Evolutionary conservation across 2,888 invertebrate genomes (phyloP).

Genomic region (Habrosyne pyritoides): DNA sequence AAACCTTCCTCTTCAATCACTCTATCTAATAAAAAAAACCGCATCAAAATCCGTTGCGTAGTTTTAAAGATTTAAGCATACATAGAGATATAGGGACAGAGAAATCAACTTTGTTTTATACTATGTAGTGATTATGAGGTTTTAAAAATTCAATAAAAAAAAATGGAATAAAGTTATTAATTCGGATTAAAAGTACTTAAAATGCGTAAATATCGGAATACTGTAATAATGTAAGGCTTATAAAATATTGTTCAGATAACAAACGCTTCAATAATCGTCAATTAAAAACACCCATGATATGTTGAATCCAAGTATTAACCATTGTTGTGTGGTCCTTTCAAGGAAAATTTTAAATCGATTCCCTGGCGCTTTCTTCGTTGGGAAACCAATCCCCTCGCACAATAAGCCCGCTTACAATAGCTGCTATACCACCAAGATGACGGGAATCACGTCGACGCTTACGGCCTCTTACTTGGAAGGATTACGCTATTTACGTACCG

Average conservation of each 20-base stretch:
- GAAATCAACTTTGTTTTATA: too few relatives aligned
- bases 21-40: too few relatives aligned
- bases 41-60: too few relatives aligned
- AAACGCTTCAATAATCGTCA: conserved; percentile 10
- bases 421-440: conserved; percentile 63
- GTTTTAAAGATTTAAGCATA: too few relatives aligned
- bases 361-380: conserved; percentile 67
- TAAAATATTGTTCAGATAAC: not conserved
- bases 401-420: conserved; percentile 75
- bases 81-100: too few relatives aligned
- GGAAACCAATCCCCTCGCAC: conserved; percentile 77
- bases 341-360: conserved; percentile 80
- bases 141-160: too few relatives aligned
- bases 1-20: too few relatives aligned
- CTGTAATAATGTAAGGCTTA: too few relatives aligned
- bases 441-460: conserved; percentile 64
- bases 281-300: conserved; percentile 56
- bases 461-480: conserved; percentile 58
- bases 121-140: too few relatives aligned
- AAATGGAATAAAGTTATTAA: too few relatives aligned
- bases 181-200: too few relatives aligned
- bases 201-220: too few relatives aligned
- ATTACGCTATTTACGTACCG: conserved; percentile 70
- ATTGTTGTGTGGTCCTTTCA: conserved; percentile 73
- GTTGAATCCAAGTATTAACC: conserved; percentile 66